Evolutionary conservation across 2,113 vertebrate genomes (phyloP).

Genomic region (Stigmatopora argus): DNA sequence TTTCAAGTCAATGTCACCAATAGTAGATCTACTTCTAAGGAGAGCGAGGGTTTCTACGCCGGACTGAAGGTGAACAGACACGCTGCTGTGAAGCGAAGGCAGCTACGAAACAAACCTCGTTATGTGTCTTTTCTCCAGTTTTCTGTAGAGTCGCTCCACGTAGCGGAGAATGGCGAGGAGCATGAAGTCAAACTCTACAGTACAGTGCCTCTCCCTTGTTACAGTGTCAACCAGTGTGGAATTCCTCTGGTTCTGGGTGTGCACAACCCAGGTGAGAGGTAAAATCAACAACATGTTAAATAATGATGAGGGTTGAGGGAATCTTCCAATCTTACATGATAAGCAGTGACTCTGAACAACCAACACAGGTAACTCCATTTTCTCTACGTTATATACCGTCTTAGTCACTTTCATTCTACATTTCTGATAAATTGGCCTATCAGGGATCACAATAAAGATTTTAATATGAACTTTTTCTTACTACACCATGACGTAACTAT

Average conservation of each 20-base stretch:
- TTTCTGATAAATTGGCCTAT: neutral
- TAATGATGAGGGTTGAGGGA: neutral
- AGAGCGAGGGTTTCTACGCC: constrained; percentile 77
- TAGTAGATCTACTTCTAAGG: constrained; percentile 62
- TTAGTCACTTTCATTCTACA: neutral
- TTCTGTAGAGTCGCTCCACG: constrained; percentile 69
- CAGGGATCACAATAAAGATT: neutral
- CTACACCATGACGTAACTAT: neutral
- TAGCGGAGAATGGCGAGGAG: constrained; percentile 72
- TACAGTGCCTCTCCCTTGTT: constrained; percentile 71
- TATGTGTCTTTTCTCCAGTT: constrained; percentile 56
- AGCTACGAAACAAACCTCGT: neutral
- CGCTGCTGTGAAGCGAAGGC: neutral
- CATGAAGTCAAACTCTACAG: constrained; percentile 72
- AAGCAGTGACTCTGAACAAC: neutral
- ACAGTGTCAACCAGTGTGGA: constrained; percentile 57
- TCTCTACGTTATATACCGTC: neutral
- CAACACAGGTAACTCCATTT: neutral
- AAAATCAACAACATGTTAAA: neutral
- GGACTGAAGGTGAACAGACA: constrained; percentile 72
- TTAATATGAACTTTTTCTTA: neutral
- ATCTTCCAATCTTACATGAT: neutral
- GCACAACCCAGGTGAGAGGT: constrained; percentile 63
- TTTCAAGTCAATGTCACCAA: constrained; percentile 63
- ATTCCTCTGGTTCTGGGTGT: constrained; percentile 68